phyloP scores from a whole-genome alignment of 1,140 invertebrate species.

The Penaeus chinensis region DNA sequence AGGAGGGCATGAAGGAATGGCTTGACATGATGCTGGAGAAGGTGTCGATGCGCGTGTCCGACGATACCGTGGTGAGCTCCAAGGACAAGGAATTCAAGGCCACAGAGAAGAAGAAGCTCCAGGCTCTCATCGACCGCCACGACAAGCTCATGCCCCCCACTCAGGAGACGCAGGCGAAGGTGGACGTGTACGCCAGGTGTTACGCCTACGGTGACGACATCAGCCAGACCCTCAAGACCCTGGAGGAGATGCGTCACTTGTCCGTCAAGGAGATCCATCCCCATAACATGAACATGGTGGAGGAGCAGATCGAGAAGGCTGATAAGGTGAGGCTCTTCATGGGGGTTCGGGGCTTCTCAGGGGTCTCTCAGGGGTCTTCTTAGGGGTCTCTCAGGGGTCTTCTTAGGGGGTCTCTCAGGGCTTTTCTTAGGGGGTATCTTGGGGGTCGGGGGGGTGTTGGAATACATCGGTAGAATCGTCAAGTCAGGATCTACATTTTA shows the following conservation, averaged over 20 bases:
- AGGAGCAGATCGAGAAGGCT: conserved; percentile 65
- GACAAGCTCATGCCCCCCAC: conserved; percentile 63
- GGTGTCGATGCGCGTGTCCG: conserved; percentile 58
- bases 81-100: conserved; percentile 64
- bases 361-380: too few relatives aligned
- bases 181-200: conserved; percentile 64
- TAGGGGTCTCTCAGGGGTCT: too few relatives aligned
- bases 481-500: too few relatives aligned
- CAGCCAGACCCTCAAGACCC: conserved; percentile 61
- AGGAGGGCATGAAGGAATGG: conserved; percentile 65
- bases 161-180: conserved; percentile 61
- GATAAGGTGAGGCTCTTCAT: conserved; percentile 58
- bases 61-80: conserved; percentile 48
- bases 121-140: conserved; percentile 64
- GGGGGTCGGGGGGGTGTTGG: too few relatives aligned
- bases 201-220: conserved; percentile 65
- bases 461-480: too few relatives aligned
- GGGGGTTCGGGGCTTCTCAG: too few relatives aligned
- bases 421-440: too few relatives aligned
- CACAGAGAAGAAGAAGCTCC: conserved; percentile 62
- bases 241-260: conserved; percentile 63
- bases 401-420: too few relatives aligned
- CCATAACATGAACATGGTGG: conserved; percentile 65
- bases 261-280: conserved; percentile 65
- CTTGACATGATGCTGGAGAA: conserved; percentile 65